Conservation (phyloP, 2,113 vertebrate species). For the Addax nasomaculatus region DNA sequence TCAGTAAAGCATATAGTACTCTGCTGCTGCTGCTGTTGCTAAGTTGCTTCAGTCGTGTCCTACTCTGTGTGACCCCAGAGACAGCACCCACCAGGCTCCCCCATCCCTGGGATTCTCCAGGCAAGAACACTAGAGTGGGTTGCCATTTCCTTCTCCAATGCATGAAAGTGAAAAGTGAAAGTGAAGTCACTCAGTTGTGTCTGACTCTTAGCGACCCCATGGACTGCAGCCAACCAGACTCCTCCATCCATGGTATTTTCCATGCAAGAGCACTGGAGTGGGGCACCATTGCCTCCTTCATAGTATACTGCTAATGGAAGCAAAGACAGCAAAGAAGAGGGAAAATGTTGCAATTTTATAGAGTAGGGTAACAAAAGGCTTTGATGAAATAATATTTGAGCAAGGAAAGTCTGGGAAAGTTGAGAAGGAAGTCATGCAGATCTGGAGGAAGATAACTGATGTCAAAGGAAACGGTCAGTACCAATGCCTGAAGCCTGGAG, state of each 20-base stretch:
- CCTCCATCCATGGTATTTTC: too few species aligned
- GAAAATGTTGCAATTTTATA: neutral
- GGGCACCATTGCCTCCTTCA: too few species aligned
- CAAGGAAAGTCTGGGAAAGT: neutral
- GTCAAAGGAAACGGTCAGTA: neutral
- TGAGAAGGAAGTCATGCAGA: neutral
- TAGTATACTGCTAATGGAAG: neutral
- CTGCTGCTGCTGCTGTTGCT: neutral
- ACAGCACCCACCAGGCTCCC: neutral
- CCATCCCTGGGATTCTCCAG: neutral
- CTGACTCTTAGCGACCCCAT: fast-evolving
- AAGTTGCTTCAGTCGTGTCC: fast-evolving
- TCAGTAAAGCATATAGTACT: neutral
- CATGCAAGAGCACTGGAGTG: too few species aligned
- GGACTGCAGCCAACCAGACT: too few species aligned
- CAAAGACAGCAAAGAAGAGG: neutral
- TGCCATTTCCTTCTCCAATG: too few species aligned
- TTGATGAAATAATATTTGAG: neutral
- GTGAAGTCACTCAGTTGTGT: too few species aligned
- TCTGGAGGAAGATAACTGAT: neutral
- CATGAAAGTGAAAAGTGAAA: too few species aligned
- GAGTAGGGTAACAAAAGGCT: neutral
- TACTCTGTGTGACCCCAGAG: fast-evolving
- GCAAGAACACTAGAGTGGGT: neutral
- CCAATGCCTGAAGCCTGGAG: neutral